Conservation (phyloP, 1,140 invertebrate species). For the Heliconius eleuchia region DNA sequence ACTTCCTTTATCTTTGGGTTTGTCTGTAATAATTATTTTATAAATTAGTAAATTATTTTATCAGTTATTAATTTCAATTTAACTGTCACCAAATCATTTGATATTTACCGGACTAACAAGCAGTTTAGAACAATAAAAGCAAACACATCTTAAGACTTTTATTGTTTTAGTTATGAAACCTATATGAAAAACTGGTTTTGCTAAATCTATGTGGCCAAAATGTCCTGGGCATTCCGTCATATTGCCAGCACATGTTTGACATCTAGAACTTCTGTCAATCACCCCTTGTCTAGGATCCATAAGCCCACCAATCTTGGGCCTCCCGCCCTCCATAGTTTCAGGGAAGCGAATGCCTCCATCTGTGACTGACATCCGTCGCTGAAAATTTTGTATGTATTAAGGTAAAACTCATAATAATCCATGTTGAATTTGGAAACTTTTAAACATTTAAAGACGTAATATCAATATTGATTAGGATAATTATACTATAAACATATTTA, state of each 20-base stretch:
- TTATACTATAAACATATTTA: constrained; percentile 16
- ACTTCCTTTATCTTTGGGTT: constrained; percentile 99
- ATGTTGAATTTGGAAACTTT: background rate
- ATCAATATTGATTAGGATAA: constrained; percentile 18
- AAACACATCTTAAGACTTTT: constrained; percentile 97
- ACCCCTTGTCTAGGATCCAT: constrained; percentile 99
- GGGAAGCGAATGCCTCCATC: constrained; percentile 98
- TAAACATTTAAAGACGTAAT: background rate
- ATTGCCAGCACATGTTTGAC: constrained; percentile 98
- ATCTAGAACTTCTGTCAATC: constrained; percentile 95
- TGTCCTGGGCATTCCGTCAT: constrained; percentile 99
- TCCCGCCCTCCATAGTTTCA: constrained; percentile 98
- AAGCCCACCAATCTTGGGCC: constrained; percentile 97
- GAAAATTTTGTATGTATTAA: constrained; percentile 55
- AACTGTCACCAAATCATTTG: constrained; percentile 13
- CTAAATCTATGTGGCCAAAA: constrained; percentile 99
- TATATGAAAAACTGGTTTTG: constrained; percentile 99
- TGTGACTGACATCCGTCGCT: constrained; percentile 98
- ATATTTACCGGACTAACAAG: constrained; percentile 93
- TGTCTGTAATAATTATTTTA: constrained; percentile 79
- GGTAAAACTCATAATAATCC: background rate
- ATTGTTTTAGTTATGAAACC: constrained; percentile 99
- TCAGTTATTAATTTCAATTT: constrained; percentile 14
- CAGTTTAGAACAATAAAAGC: constrained; percentile 98
- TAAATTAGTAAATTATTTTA: background rate